A percentile compares a stretch with the other conserved stretches of the same genome.
Evolutionary conservation across 2,797 vertebrate genomes (phyloP).

Genomic region (Phalanger gymnotis): DNA sequence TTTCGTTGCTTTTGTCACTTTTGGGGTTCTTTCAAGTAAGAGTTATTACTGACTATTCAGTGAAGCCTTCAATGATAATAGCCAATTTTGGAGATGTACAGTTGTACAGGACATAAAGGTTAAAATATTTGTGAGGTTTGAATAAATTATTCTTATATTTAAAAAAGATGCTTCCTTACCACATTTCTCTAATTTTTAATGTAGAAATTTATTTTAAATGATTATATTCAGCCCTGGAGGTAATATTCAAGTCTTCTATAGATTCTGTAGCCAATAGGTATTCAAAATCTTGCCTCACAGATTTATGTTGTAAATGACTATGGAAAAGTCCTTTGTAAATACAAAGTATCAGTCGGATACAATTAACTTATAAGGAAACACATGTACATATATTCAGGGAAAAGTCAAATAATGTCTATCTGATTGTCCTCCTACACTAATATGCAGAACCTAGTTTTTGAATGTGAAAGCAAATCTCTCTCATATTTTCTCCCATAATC

Average conservation of each 20-base stretch:
- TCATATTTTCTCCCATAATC: neutral
- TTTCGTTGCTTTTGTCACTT: neutral
- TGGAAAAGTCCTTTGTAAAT: neutral
- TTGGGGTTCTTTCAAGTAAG: neutral
- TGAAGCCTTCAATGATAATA: neutral
- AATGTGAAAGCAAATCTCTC: neutral
- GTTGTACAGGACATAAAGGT: neutral
- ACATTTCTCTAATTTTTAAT: neutral
- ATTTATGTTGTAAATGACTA: neutral
- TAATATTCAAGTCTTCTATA: conserved; percentile 8
- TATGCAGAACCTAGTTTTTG: neutral
- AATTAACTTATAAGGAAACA: neutral
- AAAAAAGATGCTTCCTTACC: neutral
- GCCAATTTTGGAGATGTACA: neutral
- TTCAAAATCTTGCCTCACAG: neutral
- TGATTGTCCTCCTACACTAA: neutral
- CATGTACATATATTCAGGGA: neutral
- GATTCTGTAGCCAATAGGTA: neutral
- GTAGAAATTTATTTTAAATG: neutral
- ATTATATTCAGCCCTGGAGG: neutral
- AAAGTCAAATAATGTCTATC: neutral
- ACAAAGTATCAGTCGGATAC: neutral
- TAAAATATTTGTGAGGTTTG: neutral
- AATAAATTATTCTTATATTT: neutral
- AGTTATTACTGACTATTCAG: conserved; percentile 7